A percentile compares a stretch with the other conserved stretches of the same genome.
These are phyloP conservation scores for Amphibalanus amphitrite DNA, from an alignment of 1,140 invertebrate species.

Conservation along the genomic window DNA sequence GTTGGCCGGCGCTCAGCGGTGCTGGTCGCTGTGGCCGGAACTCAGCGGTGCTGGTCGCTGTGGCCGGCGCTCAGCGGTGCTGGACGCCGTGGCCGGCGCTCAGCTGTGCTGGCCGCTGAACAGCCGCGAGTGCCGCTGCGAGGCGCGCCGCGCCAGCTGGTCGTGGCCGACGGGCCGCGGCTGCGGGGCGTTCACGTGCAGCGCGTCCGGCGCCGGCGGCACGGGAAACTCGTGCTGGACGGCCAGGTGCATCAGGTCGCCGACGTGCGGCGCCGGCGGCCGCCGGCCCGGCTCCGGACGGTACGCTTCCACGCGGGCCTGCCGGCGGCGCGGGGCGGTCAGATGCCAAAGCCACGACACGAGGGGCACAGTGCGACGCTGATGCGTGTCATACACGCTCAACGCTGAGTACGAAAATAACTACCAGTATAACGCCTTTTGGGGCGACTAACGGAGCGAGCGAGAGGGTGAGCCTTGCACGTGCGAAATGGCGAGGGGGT, in stretches of 20 bases:
- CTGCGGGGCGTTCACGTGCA: background rate
- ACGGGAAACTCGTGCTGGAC: conserved; percentile 5
- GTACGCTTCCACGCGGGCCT: background rate
- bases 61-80: background rate
- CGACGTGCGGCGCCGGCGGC: background rate
- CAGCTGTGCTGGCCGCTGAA: background rate
- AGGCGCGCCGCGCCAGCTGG: background rate
- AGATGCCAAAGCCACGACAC: no score
- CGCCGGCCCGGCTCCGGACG: conserved; percentile 5
- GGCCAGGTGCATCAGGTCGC: background rate
- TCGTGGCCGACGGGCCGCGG: conserved; percentile 4
- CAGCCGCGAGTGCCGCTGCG: background rate
- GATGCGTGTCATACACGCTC: no score
- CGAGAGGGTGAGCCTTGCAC: no score
- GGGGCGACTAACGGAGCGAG: no score
- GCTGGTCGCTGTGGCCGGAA: no score
- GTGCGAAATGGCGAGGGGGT: no score
- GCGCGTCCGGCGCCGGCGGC: background rate
- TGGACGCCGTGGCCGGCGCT: background rate
- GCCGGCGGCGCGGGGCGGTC: no score
- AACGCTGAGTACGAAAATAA: no score
- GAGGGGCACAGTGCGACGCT: no score
- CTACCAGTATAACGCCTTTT: no score
- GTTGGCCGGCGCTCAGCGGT: no score
- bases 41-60: no score